phyloP scores from a whole-genome alignment of 1,140 invertebrate genomes.

The Ctenoplectra terminalis region DNA sequence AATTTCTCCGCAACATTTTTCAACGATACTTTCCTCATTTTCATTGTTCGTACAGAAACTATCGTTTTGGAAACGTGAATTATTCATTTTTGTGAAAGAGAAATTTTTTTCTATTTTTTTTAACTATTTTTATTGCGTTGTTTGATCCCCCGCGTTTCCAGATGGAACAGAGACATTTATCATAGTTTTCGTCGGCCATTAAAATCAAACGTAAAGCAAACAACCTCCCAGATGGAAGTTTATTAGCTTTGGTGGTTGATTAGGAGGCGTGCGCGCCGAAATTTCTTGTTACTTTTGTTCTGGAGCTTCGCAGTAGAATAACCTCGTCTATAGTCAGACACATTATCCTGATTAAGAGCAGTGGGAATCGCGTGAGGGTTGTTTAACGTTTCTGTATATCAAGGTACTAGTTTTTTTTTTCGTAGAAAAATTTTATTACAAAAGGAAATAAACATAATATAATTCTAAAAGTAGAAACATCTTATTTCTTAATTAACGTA shows the following conservation, averaged over 20 bases:
- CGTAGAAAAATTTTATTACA: background rate
- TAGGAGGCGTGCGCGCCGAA: background rate
- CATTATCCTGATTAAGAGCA: constrained; percentile 35
- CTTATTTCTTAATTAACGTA: too few species aligned
- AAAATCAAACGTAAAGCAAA: background rate
- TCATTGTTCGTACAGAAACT: too few species aligned
- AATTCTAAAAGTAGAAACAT: too few species aligned
- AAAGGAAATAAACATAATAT: too few species aligned
- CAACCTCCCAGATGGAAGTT: background rate
- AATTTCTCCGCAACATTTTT: too few species aligned
- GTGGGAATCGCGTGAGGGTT: background rate
- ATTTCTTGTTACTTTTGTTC: background rate
- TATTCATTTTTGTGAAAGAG: too few species aligned
- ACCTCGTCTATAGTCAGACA: constrained; percentile 12
- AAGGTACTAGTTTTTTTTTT: background rate
- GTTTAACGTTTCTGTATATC: background rate
- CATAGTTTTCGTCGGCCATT: background rate
- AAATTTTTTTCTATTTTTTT: too few species aligned
- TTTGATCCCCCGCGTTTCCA: background rate
- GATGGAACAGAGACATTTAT: background rate
- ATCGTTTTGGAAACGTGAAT: too few species aligned
- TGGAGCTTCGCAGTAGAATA: background rate
- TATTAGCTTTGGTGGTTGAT: background rate
- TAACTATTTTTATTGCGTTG: too few species aligned
- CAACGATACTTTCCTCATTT: too few species aligned